Evolutionary conservation across 1,140 invertebrate species (phyloP).

Genomic region (Lepeophtheirus salmonis): DNA sequence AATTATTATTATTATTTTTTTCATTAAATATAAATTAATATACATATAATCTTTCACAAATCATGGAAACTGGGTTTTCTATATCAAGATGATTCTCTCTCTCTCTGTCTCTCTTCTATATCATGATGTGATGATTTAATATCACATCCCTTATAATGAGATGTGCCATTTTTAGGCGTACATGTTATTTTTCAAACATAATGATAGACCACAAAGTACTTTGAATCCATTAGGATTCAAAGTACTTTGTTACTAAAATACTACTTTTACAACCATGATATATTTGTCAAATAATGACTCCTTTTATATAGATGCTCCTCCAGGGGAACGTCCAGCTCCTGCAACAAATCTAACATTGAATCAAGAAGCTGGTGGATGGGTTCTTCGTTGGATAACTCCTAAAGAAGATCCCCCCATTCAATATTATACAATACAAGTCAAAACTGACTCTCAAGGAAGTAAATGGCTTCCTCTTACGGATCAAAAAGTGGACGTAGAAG

Average conservation of each 20-base stretch:
- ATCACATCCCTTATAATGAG: too few relatives aligned
- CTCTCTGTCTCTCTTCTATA: neutral
- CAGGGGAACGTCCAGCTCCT: constrained; percentile 6
- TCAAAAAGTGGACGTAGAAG: constrained; percentile 15
- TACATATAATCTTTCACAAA: too few relatives aligned
- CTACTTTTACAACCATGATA: neutral
- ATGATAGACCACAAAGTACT: too few relatives aligned
- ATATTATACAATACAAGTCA: constrained; percentile 16
- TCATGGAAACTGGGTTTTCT: too few relatives aligned
- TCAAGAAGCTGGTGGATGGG: constrained; percentile 12
- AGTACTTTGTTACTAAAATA: neutral
- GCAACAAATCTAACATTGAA: constrained; percentile 6
- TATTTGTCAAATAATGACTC: neutral
- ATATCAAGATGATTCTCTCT: neutral
- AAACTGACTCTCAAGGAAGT: constrained; percentile 11
- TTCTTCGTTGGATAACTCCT: constrained; percentile 8
- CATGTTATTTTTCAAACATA: too few relatives aligned
- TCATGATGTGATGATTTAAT: neutral
- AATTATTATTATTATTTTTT: neutral
- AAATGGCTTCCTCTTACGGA: constrained; percentile 15
- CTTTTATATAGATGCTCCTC: constrained; percentile 11
- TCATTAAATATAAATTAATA: neutral
- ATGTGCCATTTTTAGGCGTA: too few relatives aligned
- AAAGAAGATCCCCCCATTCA: neutral
- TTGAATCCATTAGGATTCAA: too few relatives aligned